A percentile compares a stretch with the other conserved stretches of the same genome.
Conservation (phyloP, 2,888 invertebrate species). For the Epirrhoe tristata region DNA sequence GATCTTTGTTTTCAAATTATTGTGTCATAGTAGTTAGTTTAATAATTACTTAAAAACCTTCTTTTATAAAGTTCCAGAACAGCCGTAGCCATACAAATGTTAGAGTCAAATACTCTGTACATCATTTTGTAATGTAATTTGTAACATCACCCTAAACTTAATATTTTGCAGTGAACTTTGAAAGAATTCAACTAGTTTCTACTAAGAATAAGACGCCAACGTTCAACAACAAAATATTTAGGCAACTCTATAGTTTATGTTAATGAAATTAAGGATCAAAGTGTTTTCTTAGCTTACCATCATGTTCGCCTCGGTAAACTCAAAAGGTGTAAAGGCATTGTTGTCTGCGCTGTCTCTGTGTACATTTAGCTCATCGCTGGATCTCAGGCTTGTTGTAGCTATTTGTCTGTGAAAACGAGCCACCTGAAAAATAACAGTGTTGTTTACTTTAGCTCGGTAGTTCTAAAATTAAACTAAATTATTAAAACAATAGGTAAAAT, state of each 20-base stretch:
- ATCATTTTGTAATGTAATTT: too few species aligned
- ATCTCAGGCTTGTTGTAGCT: conserved; percentile 52
- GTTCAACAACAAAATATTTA: not conserved
- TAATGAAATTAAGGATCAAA: conserved; percentile 6
- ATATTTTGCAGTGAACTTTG: too few species aligned
- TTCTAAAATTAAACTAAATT: not conserved
- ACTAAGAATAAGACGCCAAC: not conserved
- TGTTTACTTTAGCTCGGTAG: not conserved
- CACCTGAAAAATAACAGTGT: conserved; percentile 46
- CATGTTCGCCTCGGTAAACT: conserved; percentile 73
- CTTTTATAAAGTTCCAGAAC: too few species aligned
- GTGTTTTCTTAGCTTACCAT: conserved; percentile 50
- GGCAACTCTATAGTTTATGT: not conserved
- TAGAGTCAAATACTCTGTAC: too few species aligned
- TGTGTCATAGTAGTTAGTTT: too few species aligned
- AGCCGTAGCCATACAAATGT: too few species aligned
- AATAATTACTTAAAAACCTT: too few species aligned
- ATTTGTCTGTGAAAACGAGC: conserved; percentile 50
- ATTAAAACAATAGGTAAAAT: not conserved
- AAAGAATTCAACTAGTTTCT: not conserved
- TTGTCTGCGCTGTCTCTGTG: conserved; percentile 69
- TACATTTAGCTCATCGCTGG: conserved; percentile 62
- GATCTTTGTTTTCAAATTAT: too few species aligned
- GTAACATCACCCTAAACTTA: too few species aligned
- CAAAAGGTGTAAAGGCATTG: conserved; percentile 66